Evolutionary conservation across 2,888 invertebrate genomes (phyloP).

Genomic region (Platycheirus rosarum): DNA sequence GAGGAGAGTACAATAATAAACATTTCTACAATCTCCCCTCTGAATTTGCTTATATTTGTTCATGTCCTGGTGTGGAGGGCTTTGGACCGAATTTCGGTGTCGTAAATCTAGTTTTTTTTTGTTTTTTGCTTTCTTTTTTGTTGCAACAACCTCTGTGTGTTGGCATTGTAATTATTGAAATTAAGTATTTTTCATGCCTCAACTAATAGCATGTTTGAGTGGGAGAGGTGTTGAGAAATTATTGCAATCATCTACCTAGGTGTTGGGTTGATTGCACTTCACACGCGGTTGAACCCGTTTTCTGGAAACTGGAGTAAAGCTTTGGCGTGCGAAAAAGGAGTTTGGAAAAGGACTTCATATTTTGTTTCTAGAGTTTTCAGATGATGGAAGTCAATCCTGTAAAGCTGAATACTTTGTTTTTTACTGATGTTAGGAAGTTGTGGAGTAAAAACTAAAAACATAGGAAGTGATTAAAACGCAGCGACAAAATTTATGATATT

Average conservation of each 20-base stretch:
- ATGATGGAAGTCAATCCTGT: not conserved
- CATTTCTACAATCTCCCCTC: conserved; percentile 1
- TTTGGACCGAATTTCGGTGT: conserved; percentile 30
- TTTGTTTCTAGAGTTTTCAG: conserved; percentile 32
- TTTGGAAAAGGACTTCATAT: conserved; percentile 19
- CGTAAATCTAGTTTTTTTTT: conserved; percentile 48
- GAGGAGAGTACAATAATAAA: conserved; percentile 50
- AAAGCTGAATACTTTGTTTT: not conserved
- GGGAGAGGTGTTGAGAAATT: conserved; percentile 61
- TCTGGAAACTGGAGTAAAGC: not conserved
- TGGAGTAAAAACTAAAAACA: not conserved
- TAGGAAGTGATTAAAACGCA: not conserved
- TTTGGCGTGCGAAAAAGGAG: conserved; percentile 41
- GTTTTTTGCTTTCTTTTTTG: conserved; percentile 18
- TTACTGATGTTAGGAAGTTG: not conserved
- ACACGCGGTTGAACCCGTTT: conserved; percentile 19
- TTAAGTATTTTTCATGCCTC: conserved; percentile 64
- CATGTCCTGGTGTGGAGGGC: not conserved
- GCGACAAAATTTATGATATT: no score
- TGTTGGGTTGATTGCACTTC: conserved; percentile 8
- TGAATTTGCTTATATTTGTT: not conserved
- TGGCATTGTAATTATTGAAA: conserved; percentile 70
- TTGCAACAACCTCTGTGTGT: conserved; percentile 44
- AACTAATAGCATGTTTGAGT: conserved; percentile 56
- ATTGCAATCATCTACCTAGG: conserved; percentile 53